phyloP scores from a whole-genome alignment of 2,113 vertebrate genomes.

The Proteles cristata region DNA sequence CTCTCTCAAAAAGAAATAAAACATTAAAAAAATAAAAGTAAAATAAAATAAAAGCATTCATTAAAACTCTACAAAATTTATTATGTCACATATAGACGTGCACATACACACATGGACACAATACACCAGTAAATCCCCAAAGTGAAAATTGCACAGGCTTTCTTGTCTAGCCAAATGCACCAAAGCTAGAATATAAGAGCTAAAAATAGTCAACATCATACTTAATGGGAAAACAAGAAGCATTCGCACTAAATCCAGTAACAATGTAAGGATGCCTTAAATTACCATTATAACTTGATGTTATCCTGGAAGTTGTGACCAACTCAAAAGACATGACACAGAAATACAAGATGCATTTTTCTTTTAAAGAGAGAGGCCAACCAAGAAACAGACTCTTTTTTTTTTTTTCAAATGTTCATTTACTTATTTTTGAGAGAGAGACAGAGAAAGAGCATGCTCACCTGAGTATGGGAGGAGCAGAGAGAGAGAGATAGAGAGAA shows the following conservation, averaged over 20 bases:
- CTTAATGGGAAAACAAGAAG: neutral
- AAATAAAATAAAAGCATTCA: neutral
- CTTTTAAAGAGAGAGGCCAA: too few species aligned
- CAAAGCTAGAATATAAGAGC: neutral
- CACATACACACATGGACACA: neutral
- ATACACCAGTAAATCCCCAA: neutral
- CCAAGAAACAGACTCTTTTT: too few species aligned
- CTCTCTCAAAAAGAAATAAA: too few species aligned
- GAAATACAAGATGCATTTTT: neutral
- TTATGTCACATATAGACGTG: neutral
- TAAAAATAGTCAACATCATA: neutral
- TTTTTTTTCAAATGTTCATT: too few species aligned
- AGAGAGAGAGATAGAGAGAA: too few species aligned
- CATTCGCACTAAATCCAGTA: conserved; percentile 9
- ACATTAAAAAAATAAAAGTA: too few species aligned
- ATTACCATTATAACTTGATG: neutral
- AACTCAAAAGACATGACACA: neutral
- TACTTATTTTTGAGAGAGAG: too few species aligned
- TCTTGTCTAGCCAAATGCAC: neutral
- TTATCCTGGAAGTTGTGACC: neutral
- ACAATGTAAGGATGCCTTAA: neutral
- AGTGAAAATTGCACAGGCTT: neutral
- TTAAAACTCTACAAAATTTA: neutral
- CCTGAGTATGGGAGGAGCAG: too few species aligned
- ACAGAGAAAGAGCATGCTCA: too few species aligned